Evolutionary conservation across 2,797 vertebrate genomes (phyloP).

Genomic region (Arvicola amphibius): DNA sequence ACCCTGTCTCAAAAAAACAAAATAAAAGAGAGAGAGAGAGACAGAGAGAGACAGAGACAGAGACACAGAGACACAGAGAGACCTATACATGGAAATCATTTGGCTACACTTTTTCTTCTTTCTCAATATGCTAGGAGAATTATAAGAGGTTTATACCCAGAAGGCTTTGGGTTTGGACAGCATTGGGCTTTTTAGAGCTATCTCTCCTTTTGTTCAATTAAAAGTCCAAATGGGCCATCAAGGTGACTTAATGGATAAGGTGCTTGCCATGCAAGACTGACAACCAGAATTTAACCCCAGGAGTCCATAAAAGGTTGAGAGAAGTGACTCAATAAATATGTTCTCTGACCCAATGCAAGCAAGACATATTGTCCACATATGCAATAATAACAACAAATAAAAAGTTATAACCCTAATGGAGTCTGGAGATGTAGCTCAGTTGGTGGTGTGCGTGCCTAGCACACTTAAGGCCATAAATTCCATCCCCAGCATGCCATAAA

Average conservation of each 20-base stretch:
- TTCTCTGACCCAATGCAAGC: background rate
- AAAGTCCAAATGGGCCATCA: background rate
- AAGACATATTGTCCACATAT: background rate
- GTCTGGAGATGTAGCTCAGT: background rate
- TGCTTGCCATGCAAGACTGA: background rate
- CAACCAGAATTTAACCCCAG: background rate
- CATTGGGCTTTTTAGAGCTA: background rate
- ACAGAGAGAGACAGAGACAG: too few relatives aligned
- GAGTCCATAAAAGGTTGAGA: background rate
- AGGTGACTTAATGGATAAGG: background rate
- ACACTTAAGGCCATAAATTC: background rate
- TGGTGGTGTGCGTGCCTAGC: background rate
- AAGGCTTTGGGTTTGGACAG: background rate
- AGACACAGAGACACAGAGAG: too few relatives aligned
- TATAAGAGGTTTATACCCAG: background rate
- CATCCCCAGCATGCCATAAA: background rate
- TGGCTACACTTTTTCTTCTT: background rate
- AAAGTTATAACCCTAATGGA: background rate
- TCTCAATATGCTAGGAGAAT: background rate
- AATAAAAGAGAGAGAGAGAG: too few relatives aligned
- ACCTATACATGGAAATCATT: background rate
- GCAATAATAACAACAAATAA: background rate
- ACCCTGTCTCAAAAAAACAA: too few relatives aligned
- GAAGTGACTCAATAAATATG: background rate
- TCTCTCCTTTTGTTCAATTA: constrained; percentile 17